Evolutionary conservation across 2,888 invertebrate genomes (phyloP).

Genomic region (Xestia xanthographa): DNA sequence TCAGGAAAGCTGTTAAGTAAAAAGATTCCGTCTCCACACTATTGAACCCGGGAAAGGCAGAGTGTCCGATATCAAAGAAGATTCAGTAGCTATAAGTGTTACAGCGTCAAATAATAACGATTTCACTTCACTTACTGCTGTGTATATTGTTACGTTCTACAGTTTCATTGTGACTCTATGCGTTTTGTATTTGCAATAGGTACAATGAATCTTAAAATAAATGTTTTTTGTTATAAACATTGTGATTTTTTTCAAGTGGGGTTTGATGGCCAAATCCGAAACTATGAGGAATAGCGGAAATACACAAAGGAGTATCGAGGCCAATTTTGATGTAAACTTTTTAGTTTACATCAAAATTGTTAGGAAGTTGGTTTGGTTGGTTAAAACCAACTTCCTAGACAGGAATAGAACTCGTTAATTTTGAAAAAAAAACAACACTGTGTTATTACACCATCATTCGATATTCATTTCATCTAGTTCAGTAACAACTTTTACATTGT

Average conservation of each 20-base stretch:
- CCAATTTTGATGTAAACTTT: no score
- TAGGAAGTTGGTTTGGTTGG: no score
- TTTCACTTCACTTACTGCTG: slow-evolving; percentile 41
- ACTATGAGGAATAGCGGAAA: not conserved
- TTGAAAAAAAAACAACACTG: no score
- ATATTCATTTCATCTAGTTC: no score
- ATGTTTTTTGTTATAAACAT: not conserved
- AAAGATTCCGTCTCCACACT: slow-evolving; percentile 43
- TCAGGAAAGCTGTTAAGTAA: not conserved
- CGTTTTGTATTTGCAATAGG: not conserved
- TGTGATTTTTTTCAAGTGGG: not conserved
- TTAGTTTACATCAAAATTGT: no score
- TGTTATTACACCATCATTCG: no score
- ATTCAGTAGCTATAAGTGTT: slow-evolving; percentile 60
- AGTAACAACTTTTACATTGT: no score
- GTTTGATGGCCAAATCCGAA: no score
- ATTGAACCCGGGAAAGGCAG: not conserved
- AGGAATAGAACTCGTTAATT: no score
- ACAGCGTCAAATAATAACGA: slow-evolving; percentile 62
- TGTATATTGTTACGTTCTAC: slow-evolving; percentile 22
- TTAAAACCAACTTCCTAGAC: no score
- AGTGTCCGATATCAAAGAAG: slow-evolving; percentile 63
- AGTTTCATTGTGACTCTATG: slow-evolving; percentile 9
- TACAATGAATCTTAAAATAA: not conserved
- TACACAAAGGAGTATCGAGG: not conserved